Base-by-base conservation (phyloP, 2,113 vertebrate species). In the Rhagologus leucostigma region DNA sequence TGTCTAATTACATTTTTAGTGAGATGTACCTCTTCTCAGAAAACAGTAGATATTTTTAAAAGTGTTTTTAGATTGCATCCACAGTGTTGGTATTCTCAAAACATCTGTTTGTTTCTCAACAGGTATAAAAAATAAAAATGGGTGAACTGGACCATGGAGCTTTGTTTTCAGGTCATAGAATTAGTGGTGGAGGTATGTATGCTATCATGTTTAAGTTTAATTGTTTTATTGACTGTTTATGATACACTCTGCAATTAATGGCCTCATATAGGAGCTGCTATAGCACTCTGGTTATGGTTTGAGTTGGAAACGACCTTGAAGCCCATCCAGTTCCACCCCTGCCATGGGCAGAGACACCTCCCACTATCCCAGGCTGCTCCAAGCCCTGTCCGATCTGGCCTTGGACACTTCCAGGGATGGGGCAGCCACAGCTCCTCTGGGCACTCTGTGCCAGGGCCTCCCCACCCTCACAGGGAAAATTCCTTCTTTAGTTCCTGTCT, bases 141-240 rank as follows among this genome's bases (percentile, higher is more conserved):
- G 97, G 86, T 97, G 97, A 96, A 89, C 96, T 35, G 89, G 93
- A 97, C 73, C 69, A 67, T 56, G 96, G 75, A 77, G 71, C 60
- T 3, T 96, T 98, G 67, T 73, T 93, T 90, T 96, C 96, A 75
- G 91, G 65, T 84, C 88, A 60, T 68, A 97, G 96, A 94, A 95
- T 81, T 46, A 93, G 95, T 87, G 97, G 94, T 87, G 87, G 70
- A 93, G 98, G 98, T 99, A 98, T 86, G 67, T 91, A 50, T 60
- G 27, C 21, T 50, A 7, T 71, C 20, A 5, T 57, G 49, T 68
- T 44, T 90, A 27, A 67, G 21, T 95, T 50, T 46, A 94, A 69
- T 70, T 71, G 44, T 60, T 93, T 77, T 81, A 60, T 63, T 9
- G 6, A 41, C 3, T 87, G 37, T 53, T 75, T 46, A 46, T 74